A percentile compares a stretch with the other conserved stretches of the same genome.
Conservation (phyloP, 2,797 vertebrate species). For the Ctenochaetus hawaiiensis region DNA sequence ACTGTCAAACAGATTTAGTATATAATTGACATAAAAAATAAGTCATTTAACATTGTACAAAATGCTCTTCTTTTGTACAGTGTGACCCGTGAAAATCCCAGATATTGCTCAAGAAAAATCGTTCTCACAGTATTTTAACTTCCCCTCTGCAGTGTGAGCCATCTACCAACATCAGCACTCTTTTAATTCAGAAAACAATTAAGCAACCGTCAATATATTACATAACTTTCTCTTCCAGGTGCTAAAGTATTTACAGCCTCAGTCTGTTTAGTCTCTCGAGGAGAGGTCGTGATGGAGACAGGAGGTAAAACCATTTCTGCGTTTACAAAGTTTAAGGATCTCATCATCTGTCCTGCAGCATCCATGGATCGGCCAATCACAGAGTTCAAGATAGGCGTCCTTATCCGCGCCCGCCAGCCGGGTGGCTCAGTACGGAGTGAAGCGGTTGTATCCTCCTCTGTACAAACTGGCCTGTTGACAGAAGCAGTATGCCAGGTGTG, state of each 20-base stretch:
- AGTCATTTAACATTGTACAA: slow-evolving; percentile 63
- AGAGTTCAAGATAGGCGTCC: slow-evolving; percentile 38
- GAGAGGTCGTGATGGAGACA: slow-evolving; percentile 42
- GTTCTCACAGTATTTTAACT: slow-evolving; percentile 67
- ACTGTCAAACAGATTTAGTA: slow-evolving; percentile 37
- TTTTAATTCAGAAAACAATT: slow-evolving; percentile 49
- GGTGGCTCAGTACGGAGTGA: slow-evolving; percentile 86
- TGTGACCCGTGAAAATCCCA: slow-evolving; percentile 65
- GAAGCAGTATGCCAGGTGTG: slow-evolving; percentile 49
- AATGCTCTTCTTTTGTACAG: slow-evolving; percentile 62
- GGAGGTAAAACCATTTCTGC: slow-evolving; percentile 38
- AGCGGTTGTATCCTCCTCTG: slow-evolving; percentile 89
- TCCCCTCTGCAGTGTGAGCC: slow-evolving; percentile 14
- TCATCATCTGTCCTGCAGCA: slow-evolving; percentile 61
- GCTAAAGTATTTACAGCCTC: slow-evolving; percentile 75
- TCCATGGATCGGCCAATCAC: slow-evolving; percentile 48
- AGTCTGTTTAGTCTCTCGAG: slow-evolving; percentile 67
- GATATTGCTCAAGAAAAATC: slow-evolving; percentile 33
- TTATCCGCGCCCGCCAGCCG: rapidly evolving
- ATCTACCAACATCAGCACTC: slow-evolving; percentile 35
- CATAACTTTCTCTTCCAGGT: slow-evolving; percentile 49
- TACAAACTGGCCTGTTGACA: slow-evolving; percentile 87
- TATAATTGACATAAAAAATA: slow-evolving; percentile 62
- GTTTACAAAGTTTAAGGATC: slow-evolving; percentile 50
- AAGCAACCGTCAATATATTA: slow-evolving; percentile 66